Percentiles rank a stretch among this genome's conserved stretches.
These are phyloP conservation scores for Hyposoter didymator DNA, from an alignment of 2,888 invertebrate genomes.

Conservation along the genomic window DNA sequence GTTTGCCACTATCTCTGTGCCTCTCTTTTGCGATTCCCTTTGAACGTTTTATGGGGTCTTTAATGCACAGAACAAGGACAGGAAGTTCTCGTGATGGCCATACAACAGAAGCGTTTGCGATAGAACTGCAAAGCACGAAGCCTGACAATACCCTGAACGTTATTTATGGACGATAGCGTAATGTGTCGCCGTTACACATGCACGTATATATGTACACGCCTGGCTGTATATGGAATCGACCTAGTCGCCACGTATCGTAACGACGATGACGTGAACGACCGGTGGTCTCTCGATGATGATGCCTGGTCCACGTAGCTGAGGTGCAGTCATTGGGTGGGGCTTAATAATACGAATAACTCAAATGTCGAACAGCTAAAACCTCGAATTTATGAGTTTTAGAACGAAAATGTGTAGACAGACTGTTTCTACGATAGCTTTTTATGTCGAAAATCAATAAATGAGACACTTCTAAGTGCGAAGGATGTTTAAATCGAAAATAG, in stretches of 20 bases:
- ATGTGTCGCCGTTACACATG: slow-evolving; percentile 28
- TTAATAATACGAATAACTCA: too few species aligned
- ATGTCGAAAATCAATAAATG: too few species aligned
- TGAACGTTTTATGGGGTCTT: background rate
- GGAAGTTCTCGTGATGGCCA: background rate
- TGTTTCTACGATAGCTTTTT: too few species aligned
- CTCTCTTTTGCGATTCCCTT: slow-evolving; percentile 8
- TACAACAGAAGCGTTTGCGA: slow-evolving; percentile 17
- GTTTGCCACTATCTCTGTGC: background rate
- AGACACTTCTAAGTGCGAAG: too few species aligned
- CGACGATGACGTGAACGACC: slow-evolving; percentile 48
- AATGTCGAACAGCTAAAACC: too few species aligned
- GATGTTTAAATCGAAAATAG: too few species aligned
- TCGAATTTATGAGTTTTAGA: too few species aligned
- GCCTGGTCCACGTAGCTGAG: slow-evolving; percentile 19
- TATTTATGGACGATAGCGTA: slow-evolving; percentile 69
- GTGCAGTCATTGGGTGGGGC: too few species aligned
- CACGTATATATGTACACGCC: background rate
- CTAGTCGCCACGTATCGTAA: slow-evolving; percentile 51
- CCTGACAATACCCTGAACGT: slow-evolving; percentile 66
- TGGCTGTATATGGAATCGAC: slow-evolving; percentile 16
- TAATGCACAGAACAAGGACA: slow-evolving; percentile 12
- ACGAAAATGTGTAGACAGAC: too few species aligned
- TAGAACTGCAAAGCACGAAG: slow-evolving; percentile 50
- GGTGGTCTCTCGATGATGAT: slow-evolving; percentile 36